Conservation (phyloP, 1,140 invertebrate genomes). For the Plectrocnemia conspersa region DNA sequence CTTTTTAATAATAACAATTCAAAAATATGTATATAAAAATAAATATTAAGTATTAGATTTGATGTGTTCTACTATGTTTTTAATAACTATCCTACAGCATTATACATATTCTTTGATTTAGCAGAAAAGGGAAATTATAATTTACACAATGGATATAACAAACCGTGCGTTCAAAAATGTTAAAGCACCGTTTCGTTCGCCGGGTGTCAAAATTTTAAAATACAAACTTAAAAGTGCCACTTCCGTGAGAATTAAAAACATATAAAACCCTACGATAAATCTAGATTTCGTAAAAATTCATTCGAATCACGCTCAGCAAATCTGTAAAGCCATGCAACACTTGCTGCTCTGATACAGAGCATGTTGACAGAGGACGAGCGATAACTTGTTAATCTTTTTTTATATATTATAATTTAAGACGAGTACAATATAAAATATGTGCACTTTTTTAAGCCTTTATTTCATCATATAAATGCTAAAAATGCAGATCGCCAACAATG, state of each 20-base stretch:
- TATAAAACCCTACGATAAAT: constrained; percentile 11
- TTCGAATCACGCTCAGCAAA: constrained; percentile 17
- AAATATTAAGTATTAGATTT: constrained; percentile 35
- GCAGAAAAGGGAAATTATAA: constrained; percentile 18
- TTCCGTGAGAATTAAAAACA: constrained; percentile 2
- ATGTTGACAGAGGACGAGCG: constrained; percentile 18
- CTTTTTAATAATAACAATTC: constrained; percentile 5
- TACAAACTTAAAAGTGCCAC: background rate
- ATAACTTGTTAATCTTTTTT: constrained; percentile 3
- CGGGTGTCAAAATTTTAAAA: too few relatives aligned
- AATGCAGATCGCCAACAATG: constrained; percentile 21
- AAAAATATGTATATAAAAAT: constrained; percentile 30
- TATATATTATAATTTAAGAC: constrained; percentile 2
- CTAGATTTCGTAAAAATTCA: constrained; percentile 19
- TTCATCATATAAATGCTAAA: constrained; percentile 32
- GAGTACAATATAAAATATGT: constrained; percentile 8
- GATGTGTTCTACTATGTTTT: constrained; percentile 24
- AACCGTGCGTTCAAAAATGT: background rate
- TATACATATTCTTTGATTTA: constrained; percentile 12
- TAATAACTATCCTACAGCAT: constrained; percentile 14
- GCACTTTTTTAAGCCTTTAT: constrained; percentile 34
- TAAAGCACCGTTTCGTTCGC: too few relatives aligned
- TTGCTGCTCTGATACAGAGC: constrained; percentile 33
- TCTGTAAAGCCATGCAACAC: constrained; percentile 13
- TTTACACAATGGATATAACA: constrained; percentile 4